phyloP scores from a whole-genome alignment of 2,113 vertebrate genomes.

The Scytalopus superciliaris region DNA sequence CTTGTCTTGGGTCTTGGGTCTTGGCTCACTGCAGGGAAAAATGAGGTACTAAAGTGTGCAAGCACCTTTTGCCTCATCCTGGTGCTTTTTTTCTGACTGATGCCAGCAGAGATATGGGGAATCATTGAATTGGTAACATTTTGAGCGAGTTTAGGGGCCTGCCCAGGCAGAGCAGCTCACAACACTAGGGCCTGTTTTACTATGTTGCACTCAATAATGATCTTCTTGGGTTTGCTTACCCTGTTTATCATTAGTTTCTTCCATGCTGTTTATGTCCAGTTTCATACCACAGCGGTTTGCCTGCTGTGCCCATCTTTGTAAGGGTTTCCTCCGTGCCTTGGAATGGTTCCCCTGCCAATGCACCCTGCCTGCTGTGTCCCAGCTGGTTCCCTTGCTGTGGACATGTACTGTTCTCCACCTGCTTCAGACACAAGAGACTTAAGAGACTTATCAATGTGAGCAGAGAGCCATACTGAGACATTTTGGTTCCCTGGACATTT shows the following conservation, averaged over 20 bases:
- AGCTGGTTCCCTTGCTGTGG: not conserved
- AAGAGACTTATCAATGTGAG: not conserved
- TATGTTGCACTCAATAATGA: not conserved
- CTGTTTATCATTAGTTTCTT: not conserved
- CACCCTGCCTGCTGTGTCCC: not conserved
- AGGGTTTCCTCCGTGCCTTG: not conserved
- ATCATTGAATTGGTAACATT: not conserved
- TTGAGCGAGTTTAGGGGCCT: not conserved
- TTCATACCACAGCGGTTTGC: not conserved
- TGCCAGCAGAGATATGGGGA: not conserved
- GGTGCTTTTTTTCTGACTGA: not conserved
- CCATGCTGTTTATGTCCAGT: not conserved
- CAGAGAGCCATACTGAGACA: not conserved
- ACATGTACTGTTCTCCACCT: not conserved
- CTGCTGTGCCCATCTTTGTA: not conserved
- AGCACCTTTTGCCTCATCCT: not conserved
- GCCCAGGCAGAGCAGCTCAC: not conserved
- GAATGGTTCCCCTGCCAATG: not conserved
- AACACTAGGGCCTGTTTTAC: not conserved
- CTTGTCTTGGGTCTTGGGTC: not conserved
- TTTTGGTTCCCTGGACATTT: not conserved
- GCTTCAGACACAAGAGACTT: not conserved
- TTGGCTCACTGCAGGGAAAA: not conserved
- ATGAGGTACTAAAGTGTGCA: not conserved
- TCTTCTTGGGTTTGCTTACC: not conserved